A percentile compares a stretch with the other conserved stretches of the same genome.
Conservation (phyloP, 2,888 invertebrate genomes). For the Tyria jacobaeae region DNA sequence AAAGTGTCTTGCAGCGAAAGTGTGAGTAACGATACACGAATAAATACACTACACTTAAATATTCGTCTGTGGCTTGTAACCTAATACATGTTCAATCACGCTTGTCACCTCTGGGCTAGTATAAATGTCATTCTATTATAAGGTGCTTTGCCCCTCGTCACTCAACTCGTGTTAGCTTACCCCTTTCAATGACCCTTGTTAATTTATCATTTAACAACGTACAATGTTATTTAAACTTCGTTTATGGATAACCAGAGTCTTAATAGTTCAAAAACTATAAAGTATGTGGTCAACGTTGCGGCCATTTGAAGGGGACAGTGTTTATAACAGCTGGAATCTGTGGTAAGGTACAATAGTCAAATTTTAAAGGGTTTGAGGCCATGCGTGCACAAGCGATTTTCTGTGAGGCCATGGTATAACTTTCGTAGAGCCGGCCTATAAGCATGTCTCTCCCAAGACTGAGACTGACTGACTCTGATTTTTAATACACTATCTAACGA, state of each 20-base stretch:
- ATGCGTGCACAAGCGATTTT: too few relatives aligned
- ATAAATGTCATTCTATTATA: neutral
- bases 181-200: neutral
- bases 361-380: too few relatives aligned
- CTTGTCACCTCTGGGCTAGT: neutral
- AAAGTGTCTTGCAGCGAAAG: neutral
- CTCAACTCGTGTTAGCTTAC: neutral
- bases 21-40: neutral
- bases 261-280: neutral
- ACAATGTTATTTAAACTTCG: neutral
- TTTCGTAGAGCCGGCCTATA: too few relatives aligned
- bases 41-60: neutral
- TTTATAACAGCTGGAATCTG: neutral
- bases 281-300: too few relatives aligned
- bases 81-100: neutral
- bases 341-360: too few relatives aligned
- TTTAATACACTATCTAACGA: too few relatives aligned
- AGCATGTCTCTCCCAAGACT: too few relatives aligned
- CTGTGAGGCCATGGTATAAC: too few relatives aligned
- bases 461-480: too few relatives aligned
- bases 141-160: neutral
- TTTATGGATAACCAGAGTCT: neutral
- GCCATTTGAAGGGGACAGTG: neutral
- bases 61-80: neutral
- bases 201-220: neutral